A percentile compares a stretch with the other conserved stretches of the same genome.
phyloP scores from a whole-genome alignment of 2,113 vertebrate genomes.

The Callithrix jacchus region DNA sequence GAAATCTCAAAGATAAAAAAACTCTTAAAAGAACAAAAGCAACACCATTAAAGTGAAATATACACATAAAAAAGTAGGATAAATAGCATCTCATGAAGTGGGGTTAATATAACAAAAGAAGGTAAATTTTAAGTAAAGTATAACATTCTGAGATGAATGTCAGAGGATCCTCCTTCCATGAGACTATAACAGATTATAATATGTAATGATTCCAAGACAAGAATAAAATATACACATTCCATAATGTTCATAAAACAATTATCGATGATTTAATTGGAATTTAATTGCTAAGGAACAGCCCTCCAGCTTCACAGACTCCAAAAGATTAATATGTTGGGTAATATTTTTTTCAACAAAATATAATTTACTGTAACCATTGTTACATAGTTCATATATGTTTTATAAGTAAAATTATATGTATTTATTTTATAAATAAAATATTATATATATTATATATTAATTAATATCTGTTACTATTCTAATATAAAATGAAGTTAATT shows the following conservation, averaged over 20 bases:
- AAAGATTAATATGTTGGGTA: not conserved
- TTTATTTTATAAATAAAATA: too few species aligned
- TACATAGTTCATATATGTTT: not conserved
- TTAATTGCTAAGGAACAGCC: not conserved
- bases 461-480: not conserved
- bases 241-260: not conserved
- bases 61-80: not conserved
- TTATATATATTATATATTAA: too few species aligned
- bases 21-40: not conserved
- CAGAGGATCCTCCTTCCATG: not conserved
- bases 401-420: too few species aligned
- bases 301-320: not conserved
- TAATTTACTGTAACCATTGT: not conserved
- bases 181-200: not conserved
- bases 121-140: not conserved
- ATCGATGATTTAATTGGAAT: not conserved
- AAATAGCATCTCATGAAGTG: not conserved
- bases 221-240: not conserved
- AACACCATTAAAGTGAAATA: not conserved
- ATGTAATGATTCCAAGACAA: not conserved
- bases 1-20: not conserved
- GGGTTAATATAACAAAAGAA: not conserved
- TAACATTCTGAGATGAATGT: not conserved
- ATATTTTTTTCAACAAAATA: not conserved
- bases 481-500: not conserved